Evolutionary conservation across 2,797 vertebrate genomes (phyloP).

Genomic region (Tachyglossus aculeatus): DNA sequence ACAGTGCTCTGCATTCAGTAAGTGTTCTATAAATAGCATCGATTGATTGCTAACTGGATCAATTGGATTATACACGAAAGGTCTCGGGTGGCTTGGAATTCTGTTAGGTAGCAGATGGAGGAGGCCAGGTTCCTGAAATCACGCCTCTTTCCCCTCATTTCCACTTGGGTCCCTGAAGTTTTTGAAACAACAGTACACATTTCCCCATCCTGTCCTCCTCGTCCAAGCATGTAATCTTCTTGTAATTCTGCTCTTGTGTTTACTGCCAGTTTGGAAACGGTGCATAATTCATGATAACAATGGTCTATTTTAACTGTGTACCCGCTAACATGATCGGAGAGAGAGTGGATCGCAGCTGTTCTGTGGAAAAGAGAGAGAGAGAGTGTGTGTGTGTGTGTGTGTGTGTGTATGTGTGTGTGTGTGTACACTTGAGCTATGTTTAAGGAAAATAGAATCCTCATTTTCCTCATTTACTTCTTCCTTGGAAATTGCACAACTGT

Average conservation of each 20-base stretch:
- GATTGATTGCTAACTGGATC: slow-evolving; percentile 1
- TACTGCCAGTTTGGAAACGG: neutral
- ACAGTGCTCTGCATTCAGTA: no score
- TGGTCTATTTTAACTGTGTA: neutral
- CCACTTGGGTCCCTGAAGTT: slow-evolving; percentile 12
- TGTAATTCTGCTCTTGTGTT: slow-evolving; percentile 21
- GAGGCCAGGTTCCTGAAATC: neutral
- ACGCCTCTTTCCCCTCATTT: slow-evolving; percentile 9
- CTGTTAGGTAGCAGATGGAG: neutral
- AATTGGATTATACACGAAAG: neutral
- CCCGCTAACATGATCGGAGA: neutral
- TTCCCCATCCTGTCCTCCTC: slow-evolving; percentile 11
- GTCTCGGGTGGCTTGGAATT: neutral
- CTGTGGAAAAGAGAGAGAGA: neutral
- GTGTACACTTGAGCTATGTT: no score
- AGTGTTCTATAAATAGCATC: no score
- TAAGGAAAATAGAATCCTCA: no score
- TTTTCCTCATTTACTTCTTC: no score
- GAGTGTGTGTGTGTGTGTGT: neutral
- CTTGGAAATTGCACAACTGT: no score
- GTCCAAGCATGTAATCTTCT: slow-evolving; percentile 35
- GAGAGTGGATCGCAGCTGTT: neutral
- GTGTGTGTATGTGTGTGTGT: neutral
- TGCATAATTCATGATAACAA: neutral
- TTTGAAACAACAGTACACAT: slow-evolving; percentile 29